A percentile compares a stretch with the other conserved stretches of the same genome.
phyloP scores from a whole-genome alignment of 2,113 vertebrate genomes.

The Andinoacara biseriatus region DNA sequence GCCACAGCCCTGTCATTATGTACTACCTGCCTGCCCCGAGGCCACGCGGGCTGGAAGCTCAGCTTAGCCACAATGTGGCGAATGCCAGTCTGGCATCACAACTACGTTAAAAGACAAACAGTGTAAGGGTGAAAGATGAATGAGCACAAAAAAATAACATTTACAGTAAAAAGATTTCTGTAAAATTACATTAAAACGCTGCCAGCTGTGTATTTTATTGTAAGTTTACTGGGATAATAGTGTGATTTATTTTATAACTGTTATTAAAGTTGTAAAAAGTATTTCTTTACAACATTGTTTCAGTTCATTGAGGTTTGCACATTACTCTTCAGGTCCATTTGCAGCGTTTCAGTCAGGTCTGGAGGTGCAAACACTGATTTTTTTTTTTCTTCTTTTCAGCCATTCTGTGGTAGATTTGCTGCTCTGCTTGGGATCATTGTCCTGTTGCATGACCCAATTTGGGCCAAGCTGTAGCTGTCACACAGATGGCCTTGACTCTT shows the following conservation, averaged over 20 bases:
- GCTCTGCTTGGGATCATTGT: too few relatives aligned
- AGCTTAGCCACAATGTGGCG: not conserved
- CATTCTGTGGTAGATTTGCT: too few relatives aligned
- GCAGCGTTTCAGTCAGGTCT: not conserved
- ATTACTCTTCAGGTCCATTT: not conserved
- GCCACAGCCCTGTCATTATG: slow-evolving; percentile 67
- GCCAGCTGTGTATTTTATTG: not conserved
- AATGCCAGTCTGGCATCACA: slow-evolving; percentile 10
- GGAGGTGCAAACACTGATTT: not conserved
- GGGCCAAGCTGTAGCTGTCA: too few relatives aligned
- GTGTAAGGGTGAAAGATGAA: not conserved
- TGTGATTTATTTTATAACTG: not conserved
- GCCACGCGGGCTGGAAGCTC: slow-evolving; percentile 19
- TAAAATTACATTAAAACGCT: not conserved
- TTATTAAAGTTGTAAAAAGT: not conserved
- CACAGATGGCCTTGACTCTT: too few relatives aligned
- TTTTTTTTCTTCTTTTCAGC: too few relatives aligned
- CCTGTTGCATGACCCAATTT: too few relatives aligned
- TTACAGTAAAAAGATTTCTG: too few relatives aligned
- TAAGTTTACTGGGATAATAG: not conserved
- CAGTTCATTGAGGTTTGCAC: not conserved
- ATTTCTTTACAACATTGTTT: not conserved
- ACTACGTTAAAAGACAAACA: not conserved
- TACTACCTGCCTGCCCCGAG: slow-evolving; percentile 16
- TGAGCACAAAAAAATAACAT: too few relatives aligned